Base-by-base conservation (phyloP, 2,888 invertebrate genomes). In the Spodoptera picta region DNA sequence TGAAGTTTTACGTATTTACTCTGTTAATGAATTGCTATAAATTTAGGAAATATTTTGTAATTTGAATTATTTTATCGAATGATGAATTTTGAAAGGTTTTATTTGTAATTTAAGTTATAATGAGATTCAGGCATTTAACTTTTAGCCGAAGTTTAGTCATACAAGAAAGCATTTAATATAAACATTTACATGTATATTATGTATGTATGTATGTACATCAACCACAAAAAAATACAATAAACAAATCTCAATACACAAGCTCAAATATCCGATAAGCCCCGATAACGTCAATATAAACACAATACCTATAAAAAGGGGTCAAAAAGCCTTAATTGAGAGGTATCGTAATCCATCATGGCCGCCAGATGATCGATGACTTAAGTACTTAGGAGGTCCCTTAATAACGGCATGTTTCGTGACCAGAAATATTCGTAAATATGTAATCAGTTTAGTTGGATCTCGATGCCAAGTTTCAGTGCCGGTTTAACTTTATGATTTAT, bases 271-370 rank as follows among this genome's bases (percentile, higher is more conserved):
- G 52, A 73, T 73, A 63, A 49, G n/a, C 58, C 27, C 11, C 50
- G 24, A 52, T 61, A 75, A 73, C 69, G 66, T 69, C 69, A 74
- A 58, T 72, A 75, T 71, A 69, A 69, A 62, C 65, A 54, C 60
- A 75, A 77, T 78, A 74, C 36, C 36, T 36, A 36, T 36, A 36
- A 36, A 27, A 76, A 75, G 60, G 60, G 65, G 70, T 75, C 65
- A 66, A 73, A 72, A 72, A 67, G 57, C 54, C 50, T 19, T 75
- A 75, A 75, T 79, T 79, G 73, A 65, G 64, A 69, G 58, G 65
- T 70, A 79, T 66, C 64, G 69, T 72, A 77, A 85, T 84, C 82
- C 78, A 80, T 84, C 81, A 83, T 55, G 53, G 56, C 51, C 60
- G 63, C 65, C 49, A 47, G 55, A 77, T 77, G 79, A 81, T 81